These are phyloP conservation scores for Chrosomus eos DNA, from an alignment of 2,797 vertebrate species.

Conservation along the genomic window DNA sequence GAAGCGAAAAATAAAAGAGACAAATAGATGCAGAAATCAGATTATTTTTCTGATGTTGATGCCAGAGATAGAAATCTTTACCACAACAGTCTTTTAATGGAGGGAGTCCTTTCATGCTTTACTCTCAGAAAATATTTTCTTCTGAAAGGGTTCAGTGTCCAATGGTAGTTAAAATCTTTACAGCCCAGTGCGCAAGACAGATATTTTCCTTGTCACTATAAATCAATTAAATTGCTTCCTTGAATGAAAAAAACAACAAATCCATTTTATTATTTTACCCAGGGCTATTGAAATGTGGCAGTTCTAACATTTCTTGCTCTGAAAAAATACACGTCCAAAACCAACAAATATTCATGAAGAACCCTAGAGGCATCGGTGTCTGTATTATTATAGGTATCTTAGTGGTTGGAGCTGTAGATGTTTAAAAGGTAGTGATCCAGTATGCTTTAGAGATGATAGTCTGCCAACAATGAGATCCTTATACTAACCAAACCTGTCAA, in stretches of 20 bases:
- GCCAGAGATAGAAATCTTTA: slow-evolving; percentile 4
- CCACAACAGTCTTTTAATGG: slow-evolving; percentile 7
- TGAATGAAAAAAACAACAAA: slow-evolving; percentile 48
- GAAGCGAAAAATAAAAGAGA: background rate
- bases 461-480: slow-evolving; percentile 38
- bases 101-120: slow-evolving; percentile 14
- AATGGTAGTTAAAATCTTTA: slow-evolving; percentile 49
- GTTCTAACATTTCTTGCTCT: slow-evolving; percentile 34
- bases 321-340: slow-evolving; percentile 50
- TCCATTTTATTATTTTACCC: slow-evolving; percentile 48
- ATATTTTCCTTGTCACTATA: slow-evolving; percentile 53
- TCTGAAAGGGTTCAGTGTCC: slow-evolving; percentile 42
- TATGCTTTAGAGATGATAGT: slow-evolving; percentile 1
- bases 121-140: slow-evolving; percentile 21
- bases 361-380: background rate
- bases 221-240: slow-evolving; percentile 54
- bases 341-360: slow-evolving; percentile 42
- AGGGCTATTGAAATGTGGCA: slow-evolving; percentile 45
- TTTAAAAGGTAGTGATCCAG: slow-evolving; percentile 13
- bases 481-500: slow-evolving; percentile 37
- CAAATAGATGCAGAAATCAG: slow-evolving; percentile 10
- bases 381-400: slow-evolving; percentile 45
- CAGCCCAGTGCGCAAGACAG: slow-evolving; percentile 32
- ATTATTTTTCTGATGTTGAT: slow-evolving; percentile 4
- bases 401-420: slow-evolving; percentile 7